Evolutionary conservation across 2,888 invertebrate species (phyloP).

Genomic region (Limnephilus auricula): DNA sequence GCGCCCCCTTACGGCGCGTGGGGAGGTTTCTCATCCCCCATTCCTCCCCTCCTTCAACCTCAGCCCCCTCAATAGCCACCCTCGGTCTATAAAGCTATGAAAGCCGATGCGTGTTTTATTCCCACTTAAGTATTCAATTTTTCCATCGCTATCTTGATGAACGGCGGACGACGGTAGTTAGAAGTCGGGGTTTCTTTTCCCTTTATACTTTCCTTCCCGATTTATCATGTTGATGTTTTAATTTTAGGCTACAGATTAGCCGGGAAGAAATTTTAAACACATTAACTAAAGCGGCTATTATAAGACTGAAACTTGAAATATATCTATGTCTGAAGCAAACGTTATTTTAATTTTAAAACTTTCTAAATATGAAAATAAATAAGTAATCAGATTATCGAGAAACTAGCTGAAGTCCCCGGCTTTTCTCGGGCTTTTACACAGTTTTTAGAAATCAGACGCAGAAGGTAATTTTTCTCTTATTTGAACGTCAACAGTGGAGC

Average conservation of each 20-base stretch:
- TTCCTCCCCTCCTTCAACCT: background rate
- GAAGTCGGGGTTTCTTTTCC: constrained; percentile 32
- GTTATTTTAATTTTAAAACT: background rate
- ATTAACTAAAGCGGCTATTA: background rate
- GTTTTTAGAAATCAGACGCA: too few relatives aligned
- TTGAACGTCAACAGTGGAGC: too few relatives aligned
- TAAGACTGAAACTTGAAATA: background rate
- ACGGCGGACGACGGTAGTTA: constrained; percentile 6
- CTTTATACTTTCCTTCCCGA: constrained; percentile 17
- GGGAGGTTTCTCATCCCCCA: background rate
- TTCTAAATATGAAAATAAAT: background rate
- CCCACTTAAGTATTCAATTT: constrained; percentile 55
- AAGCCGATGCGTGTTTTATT: constrained; percentile 57
- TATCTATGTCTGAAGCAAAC: background rate
- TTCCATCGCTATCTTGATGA: constrained; percentile 48
- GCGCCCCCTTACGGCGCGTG: background rate
- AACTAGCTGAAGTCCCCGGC: too few relatives aligned
- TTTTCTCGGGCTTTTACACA: too few relatives aligned
- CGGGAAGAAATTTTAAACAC: constrained; percentile 13
- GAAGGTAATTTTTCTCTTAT: too few relatives aligned
- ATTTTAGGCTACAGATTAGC: constrained; percentile 33
- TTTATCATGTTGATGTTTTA: constrained; percentile 48
- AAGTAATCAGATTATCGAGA: background rate
- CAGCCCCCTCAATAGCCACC: background rate
- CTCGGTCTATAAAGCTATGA: constrained; percentile 30